A percentile compares a stretch with the other conserved stretches of the same genome.
phyloP scores from a whole-genome alignment of 2,113 vertebrate species.

The Chloropsis hardwickii region DNA sequence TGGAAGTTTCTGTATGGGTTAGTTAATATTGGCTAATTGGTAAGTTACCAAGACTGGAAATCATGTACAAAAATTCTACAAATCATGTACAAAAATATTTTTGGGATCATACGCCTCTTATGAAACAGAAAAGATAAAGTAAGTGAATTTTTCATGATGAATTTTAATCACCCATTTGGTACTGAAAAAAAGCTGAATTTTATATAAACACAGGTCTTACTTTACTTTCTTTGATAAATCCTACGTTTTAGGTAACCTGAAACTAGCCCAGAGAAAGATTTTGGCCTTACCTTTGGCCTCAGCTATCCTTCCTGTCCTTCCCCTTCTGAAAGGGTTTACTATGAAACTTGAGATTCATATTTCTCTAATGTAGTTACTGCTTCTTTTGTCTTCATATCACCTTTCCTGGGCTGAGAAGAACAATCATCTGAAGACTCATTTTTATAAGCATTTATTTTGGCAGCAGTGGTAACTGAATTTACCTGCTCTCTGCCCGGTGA shows the following conservation, averaged over 20 bases:
- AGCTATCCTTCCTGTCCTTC: not conserved
- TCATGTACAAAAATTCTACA: not conserved
- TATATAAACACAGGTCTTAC: not conserved
- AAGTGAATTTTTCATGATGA: not conserved
- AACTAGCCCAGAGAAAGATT: not conserved
- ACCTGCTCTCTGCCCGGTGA: not conserved
- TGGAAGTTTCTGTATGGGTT: not conserved
- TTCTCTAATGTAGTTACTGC: not conserved
- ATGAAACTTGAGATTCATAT: not conserved
- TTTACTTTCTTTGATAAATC: not conserved
- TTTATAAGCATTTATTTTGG: not conserved
- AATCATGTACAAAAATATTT: not conserved
- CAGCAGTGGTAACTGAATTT: not conserved
- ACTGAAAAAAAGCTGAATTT: not conserved
- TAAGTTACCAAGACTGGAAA: not conserved
- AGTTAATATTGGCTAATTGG: not conserved
- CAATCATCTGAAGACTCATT: not conserved
- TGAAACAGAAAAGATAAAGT: not conserved
- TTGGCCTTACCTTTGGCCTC: not conserved
- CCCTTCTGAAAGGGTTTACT: not conserved
- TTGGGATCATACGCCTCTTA: not conserved
- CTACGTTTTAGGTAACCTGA: not conserved
- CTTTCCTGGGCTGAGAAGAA: not conserved
- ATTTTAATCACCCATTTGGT: not conserved
- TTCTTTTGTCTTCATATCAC: not conserved